A percentile compares a stretch with the other conserved stretches of the same genome.
Conservation (phyloP, 2,888 invertebrate species). For the Cerastis leucographa region DNA sequence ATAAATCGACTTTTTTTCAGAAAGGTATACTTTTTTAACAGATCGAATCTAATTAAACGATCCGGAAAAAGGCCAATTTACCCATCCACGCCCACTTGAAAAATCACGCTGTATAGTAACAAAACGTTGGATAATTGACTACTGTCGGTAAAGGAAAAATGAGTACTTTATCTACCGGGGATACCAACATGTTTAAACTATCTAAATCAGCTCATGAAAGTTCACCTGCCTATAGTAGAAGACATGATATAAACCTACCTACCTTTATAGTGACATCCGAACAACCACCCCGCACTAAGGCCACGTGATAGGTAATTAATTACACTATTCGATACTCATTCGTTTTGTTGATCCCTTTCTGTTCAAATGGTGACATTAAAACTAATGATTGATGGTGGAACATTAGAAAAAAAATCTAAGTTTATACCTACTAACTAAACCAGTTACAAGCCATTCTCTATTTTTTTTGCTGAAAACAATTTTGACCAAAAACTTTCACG, state of each 20-base stretch:
- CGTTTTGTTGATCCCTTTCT: neutral
- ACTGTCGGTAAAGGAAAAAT: neutral
- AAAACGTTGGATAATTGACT: neutral
- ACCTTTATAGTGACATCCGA: neutral
- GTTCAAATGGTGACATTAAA: neutral
- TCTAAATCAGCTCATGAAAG: neutral
- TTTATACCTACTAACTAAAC: conserved; percentile 6
- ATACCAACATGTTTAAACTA: neutral
- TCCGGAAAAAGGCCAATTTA: too few relatives aligned
- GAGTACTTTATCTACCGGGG: neutral
- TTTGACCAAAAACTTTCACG: conserved; percentile 57
- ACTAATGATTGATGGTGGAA: neutral
- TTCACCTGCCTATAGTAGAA: neutral
- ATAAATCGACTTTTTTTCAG: too few relatives aligned
- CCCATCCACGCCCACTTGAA: too few relatives aligned
- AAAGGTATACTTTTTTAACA: too few relatives aligned
- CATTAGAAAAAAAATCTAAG: neutral
- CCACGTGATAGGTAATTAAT: conserved; percentile 1
- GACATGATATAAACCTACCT: neutral
- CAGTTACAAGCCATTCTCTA: conserved; percentile 29
- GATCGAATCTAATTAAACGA: too few relatives aligned
- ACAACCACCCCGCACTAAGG: neutral
- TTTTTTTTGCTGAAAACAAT: conserved; percentile 36
- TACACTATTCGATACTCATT: neutral
- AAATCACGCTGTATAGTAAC: too few relatives aligned